Conservation (phyloP, 2,797 vertebrate species). For the Avahi laniger region DNA sequence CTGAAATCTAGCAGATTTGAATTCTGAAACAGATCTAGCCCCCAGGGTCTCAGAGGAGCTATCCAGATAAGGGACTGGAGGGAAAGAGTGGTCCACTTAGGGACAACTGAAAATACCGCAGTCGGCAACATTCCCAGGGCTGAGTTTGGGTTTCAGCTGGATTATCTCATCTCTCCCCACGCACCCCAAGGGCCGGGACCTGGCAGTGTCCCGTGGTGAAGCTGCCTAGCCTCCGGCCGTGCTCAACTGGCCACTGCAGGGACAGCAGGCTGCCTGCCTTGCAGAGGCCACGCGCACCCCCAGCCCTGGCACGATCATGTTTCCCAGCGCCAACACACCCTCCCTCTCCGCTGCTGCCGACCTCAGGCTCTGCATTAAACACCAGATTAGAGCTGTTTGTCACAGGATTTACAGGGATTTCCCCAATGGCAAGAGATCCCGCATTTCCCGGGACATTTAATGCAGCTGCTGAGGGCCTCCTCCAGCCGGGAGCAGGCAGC, state of each 20-base stretch:
- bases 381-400: not conserved
- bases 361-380: not conserved
- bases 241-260: not conserved
- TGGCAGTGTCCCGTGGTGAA: accelerated
- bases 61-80: not conserved
- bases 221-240: not conserved
- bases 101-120: not conserved
- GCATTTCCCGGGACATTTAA: not conserved
- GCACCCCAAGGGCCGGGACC: not conserved
- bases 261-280: not conserved
- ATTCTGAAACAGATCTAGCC: slow-evolving; percentile 42
- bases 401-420: not conserved
- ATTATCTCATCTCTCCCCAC: not conserved
- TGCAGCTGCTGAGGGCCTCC: not conserved
- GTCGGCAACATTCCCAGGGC: not conserved
- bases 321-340: not conserved
- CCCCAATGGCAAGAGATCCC: not conserved
- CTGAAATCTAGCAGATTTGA: not conserved
- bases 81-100: not conserved
- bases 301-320: not conserved
- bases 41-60: not conserved
- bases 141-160: not conserved
- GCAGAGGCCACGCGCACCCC: not conserved
- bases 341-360: accelerated
- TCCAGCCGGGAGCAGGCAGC: accelerated